These are phyloP conservation scores for Brachionus rubens DNA, from an alignment of 1,140 invertebrate species.

Conservation along the genomic window DNA sequence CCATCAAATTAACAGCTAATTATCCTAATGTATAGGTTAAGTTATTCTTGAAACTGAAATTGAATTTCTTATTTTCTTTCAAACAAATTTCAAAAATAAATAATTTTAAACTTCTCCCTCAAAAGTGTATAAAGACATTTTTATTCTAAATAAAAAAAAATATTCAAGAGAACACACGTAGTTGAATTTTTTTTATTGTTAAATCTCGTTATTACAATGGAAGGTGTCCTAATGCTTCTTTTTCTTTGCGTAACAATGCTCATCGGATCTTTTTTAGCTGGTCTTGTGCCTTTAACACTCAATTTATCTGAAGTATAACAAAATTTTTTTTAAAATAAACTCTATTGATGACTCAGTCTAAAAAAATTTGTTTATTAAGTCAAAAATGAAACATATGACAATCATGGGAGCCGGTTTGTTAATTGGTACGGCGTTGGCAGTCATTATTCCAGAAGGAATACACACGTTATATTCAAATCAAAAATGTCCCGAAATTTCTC, in stretches of 20 bases:
- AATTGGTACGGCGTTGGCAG: constrained; percentile 92
- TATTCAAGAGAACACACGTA: background rate
- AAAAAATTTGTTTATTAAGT: too few relatives aligned
- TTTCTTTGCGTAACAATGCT: constrained; percentile 84
- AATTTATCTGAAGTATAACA: constrained; percentile 80
- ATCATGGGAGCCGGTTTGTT: constrained; percentile 91
- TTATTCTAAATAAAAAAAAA: too few relatives aligned
- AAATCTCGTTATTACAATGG: constrained; percentile 71
- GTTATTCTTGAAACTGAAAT: constrained; percentile 6
- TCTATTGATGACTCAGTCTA: too few relatives aligned
- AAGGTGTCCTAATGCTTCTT: constrained; percentile 75
- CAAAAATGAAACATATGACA: constrained; percentile 86
- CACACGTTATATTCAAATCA: constrained; percentile 68
- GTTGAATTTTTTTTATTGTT: constrained; percentile 47
- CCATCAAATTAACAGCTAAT: too few relatives aligned
- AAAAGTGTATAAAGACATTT: background rate
- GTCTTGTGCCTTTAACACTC: constrained; percentile 85
- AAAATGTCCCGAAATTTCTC: constrained; percentile 50
- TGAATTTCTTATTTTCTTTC: background rate
- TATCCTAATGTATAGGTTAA: constrained; percentile 9
- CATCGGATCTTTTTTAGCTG: constrained; percentile 85
- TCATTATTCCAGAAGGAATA: constrained; percentile 98
- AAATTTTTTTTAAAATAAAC: too few relatives aligned
- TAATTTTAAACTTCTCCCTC: background rate
- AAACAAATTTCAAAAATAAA: constrained; percentile 12